phyloP scores from a whole-genome alignment of 1,140 invertebrate genomes.

The Anadara kagoshimensis region DNA sequence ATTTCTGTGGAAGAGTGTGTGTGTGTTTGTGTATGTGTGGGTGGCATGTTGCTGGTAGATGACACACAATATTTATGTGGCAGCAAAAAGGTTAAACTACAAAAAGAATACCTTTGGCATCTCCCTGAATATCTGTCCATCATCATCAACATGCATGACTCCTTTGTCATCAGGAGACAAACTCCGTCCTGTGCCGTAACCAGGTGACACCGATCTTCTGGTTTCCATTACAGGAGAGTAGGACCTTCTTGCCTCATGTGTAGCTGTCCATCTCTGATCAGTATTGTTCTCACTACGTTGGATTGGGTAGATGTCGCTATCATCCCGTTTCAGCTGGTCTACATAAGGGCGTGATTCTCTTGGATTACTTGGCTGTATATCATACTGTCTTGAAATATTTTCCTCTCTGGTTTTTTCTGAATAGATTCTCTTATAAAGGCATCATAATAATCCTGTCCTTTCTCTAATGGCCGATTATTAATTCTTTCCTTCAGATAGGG shows the following conservation, averaged over 20 bases:
- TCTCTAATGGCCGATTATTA: conserved; percentile 9
- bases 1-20: too few species aligned
- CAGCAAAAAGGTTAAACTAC: too few species aligned
- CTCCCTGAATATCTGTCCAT: too few species aligned
- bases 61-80: too few species aligned
- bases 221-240: too few species aligned
- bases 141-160: too few species aligned
- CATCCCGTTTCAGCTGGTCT: neutral
- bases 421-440: neutral
- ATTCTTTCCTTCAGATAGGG: conserved; percentile 19
- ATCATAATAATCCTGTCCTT: conserved; percentile 11
- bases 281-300: neutral
- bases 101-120: too few species aligned
- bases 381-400: conserved; percentile 3
- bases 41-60: too few species aligned
- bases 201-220: too few species aligned
- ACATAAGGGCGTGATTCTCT: neutral
- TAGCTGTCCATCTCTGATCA: neutral
- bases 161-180: too few species aligned
- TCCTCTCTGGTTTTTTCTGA: neutral
- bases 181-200: too few species aligned
- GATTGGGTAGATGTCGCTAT: neutral
- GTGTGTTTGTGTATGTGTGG: too few species aligned
- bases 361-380: neutral
- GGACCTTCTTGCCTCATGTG: neutral